Evolutionary conservation across 1,140 invertebrate genomes (phyloP), one percentile per base, ranked within the genome.

Genomic region (Oscheius sp.): DNA sequence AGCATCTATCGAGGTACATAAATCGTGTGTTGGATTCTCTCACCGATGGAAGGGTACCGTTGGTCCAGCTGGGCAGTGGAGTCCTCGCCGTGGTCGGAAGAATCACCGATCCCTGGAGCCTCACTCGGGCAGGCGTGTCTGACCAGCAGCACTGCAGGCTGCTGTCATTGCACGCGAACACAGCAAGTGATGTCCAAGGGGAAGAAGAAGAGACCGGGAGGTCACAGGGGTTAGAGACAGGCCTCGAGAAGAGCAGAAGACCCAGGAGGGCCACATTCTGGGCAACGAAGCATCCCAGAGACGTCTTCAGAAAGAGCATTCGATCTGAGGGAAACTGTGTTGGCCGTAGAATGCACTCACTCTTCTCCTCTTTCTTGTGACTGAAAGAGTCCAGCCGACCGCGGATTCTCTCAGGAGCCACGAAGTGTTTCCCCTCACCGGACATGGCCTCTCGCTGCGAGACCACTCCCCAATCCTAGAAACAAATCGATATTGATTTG

Each of bases 131-230:
- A n/a, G n/a, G 7, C 7, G 49, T 26, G 7, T 26, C 4, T 55
- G 49, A 4, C 7, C 7, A 55, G 15, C 49, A 55, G 49, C 49
- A 55, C 49, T 55, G 49, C 49, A 55, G 49, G 49, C 49, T 55
- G 49, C 38, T 42, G 38, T 7, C 38, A n/a, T 7, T 42, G 7
- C 38, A 10, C 38, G 38, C 38, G 38, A 7, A 42, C n/a, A n/a
- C 38, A n/a, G n/a, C 10, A 10, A 10, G 38, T 42, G 10, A 42
- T 42, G n/a, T 10, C 10, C 38, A n/a, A 42, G 38, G n/a, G 38
- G 38, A 42, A 10, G 38, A n/a, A 42, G n/a, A n/a, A 42, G 10
- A n/a, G 38, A 42, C n/a, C 10, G n/a, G 38, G 38, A 42, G 10
- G 10, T 42, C 38, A 10, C 10, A n/a, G 10, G 10, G 38, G 38